phyloP scores from a whole-genome alignment of 2,797 vertebrate genomes.

The Champsocephalus gunnari region DNA sequence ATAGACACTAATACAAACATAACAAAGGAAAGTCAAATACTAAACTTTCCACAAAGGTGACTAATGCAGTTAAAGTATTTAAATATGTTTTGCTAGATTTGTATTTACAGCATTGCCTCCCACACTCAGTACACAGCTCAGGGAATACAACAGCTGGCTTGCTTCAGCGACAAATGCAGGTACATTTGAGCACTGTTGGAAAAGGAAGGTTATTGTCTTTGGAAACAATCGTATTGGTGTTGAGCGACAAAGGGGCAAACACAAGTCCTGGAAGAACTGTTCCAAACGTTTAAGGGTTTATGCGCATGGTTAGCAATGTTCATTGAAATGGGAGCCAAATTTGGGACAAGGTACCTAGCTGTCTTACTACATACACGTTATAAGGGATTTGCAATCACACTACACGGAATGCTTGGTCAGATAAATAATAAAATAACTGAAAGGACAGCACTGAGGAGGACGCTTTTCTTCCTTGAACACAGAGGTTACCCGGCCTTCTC shows the following conservation, averaged over 20 bases:
- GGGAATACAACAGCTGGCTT: not conserved
- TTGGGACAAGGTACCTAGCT: not conserved
- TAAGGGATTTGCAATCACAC: not conserved
- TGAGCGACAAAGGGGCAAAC: not conserved
- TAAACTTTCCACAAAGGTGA: slow-evolving; percentile 2
- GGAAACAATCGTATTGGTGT: not conserved
- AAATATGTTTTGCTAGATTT: not conserved
- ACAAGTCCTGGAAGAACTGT: no score
- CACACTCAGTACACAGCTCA: not conserved
- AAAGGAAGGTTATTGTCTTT: no score
- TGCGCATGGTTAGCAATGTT: not conserved
- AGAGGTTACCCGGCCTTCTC: not conserved
- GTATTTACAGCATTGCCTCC: not conserved
- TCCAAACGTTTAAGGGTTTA: not conserved
- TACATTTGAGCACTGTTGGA: not conserved
- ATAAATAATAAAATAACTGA: slow-evolving; percentile 3
- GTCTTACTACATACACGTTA: not conserved
- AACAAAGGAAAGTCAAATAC: not conserved
- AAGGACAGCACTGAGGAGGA: not conserved
- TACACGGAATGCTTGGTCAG: not conserved
- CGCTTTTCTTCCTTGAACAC: not conserved
- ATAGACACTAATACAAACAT: not conserved
- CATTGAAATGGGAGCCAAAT: not conserved
- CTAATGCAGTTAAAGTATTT: not conserved
- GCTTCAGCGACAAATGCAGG: not conserved